Base-by-base conservation (phyloP, 2,888 invertebrate species). In the Acleris laterana region DNA sequence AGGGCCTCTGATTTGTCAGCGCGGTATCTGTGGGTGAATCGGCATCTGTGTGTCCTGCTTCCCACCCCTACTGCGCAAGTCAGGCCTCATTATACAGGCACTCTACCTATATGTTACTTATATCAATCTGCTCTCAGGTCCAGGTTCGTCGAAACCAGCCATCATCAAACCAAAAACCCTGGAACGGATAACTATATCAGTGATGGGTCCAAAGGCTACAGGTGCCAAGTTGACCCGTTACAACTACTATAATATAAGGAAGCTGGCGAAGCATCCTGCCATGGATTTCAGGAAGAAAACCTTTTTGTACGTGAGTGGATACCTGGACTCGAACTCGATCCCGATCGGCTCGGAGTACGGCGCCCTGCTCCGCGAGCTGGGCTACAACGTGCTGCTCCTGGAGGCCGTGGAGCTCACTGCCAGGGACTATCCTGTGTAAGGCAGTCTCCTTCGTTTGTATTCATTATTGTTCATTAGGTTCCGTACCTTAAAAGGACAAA, bases 381-480 rank as follows among this genome's bases (percentile, higher is more conserved):
- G 83, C 0, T 90, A 87, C 44, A 89, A 88, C 19, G 83, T 81
- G 0, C 67, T 88, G 1, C 25, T 84, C n/a, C 38, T 88, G 44
- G 84, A 89, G 57, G 79, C 79, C 0, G 82, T 84, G 51, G 69
- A 60, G 2, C 88, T 88, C 63, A 85, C 85, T 0, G 82, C 83
- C 0, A 74, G 78, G 50, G 75, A 83, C 4, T 90, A 88, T 75
- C 83, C 87, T 2, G 56, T 83, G 90, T 90, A 52, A 87, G 88
- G 82, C 25, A 25, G 22, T 2, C 4, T 22, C 4, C 22, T 22
- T 22, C 22, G 4, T 20, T 20, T 20, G 20, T 20, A 20, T 20
- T 20, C 20, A 20, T 20, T 20, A 20, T 20, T n/a, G n/a, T n/a
- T n/a, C n/a, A n/a, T n/a, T n/a, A n/a, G n/a, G n/a, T n/a, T n/a